A percentile compares a stretch with the other conserved stretches of the same genome.
Conservation (phyloP, 2,113 vertebrate species). For the Peromyscus maniculatus region DNA sequence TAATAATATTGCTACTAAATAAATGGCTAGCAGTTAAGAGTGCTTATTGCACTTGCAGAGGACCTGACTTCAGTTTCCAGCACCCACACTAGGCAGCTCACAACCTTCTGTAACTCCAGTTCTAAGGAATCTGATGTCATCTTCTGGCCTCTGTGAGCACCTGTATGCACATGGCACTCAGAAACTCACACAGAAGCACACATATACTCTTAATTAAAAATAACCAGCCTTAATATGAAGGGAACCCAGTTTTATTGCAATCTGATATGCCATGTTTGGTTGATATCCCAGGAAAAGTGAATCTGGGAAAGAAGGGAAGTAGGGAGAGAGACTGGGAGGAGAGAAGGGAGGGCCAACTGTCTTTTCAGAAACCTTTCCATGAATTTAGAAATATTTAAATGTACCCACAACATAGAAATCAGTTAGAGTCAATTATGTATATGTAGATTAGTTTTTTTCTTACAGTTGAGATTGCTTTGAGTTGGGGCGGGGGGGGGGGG, state of each 20-base stretch:
- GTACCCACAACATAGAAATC: neutral
- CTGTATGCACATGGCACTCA: neutral
- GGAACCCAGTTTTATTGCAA: neutral
- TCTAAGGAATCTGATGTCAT: neutral
- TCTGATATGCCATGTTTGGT: neutral
- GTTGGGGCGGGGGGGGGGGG: no score
- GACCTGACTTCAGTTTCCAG: neutral
- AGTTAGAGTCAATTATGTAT: neutral
- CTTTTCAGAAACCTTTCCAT: neutral
- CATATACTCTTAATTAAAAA: neutral
- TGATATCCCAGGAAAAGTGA: neutral
- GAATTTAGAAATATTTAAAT: neutral
- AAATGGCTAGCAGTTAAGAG: neutral
- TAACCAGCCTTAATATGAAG: neutral
- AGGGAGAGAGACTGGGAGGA: neutral
- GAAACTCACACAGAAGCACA: neutral
- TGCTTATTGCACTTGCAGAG: neutral
- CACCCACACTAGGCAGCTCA: neutral
- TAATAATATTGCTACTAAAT: neutral
- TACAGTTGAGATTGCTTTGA: neutral
- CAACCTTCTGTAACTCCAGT: neutral
- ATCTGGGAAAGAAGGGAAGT: neutral
- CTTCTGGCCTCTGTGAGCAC: neutral
- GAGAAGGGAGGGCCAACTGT: neutral
- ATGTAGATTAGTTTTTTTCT: neutral